A percentile compares a stretch with the other conserved stretches of the same genome.
Evolutionary conservation across 2,797 vertebrate species (phyloP).

Genomic region (Leontopithecus rosalia): DNA sequence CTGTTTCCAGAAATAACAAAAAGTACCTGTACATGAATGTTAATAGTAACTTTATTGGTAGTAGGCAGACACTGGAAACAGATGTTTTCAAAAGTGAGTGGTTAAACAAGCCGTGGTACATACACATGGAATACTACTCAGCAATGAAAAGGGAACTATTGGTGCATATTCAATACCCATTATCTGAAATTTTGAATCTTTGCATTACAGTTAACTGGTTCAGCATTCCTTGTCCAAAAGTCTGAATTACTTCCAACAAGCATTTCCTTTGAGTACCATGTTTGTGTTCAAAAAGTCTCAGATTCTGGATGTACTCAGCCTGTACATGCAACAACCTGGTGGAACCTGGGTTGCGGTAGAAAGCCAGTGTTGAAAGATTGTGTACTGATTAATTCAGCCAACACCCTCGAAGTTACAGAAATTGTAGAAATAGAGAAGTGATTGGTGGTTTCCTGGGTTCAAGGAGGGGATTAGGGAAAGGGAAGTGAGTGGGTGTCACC

Average conservation of each 20-base stretch:
- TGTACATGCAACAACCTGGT: no score
- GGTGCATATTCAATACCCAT: neutral
- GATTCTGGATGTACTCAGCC: neutral
- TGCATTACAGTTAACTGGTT: neutral
- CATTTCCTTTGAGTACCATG: neutral
- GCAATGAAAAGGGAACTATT: neutral
- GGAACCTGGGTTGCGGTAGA: neutral
- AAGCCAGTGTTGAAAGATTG: neutral
- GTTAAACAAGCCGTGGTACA: neutral
- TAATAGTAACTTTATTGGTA: neutral
- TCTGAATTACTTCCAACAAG: neutral
- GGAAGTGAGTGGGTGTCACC: neutral
- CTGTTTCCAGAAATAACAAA: no score
- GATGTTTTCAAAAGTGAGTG: neutral
- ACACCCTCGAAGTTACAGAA: neutral
- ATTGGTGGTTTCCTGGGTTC: neutral
- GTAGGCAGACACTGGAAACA: neutral
- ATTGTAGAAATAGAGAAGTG: neutral
- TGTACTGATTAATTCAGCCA: neutral
- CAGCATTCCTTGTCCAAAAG: neutral
- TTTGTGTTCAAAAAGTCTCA: neutral
- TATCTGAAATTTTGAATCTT: neutral
- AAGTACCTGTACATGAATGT: neutral
- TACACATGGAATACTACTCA: neutral
- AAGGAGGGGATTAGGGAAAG: no score